phyloP scores from a whole-genome alignment of 2,113 vertebrate species.

The Rhinichthys klamathensis region DNA sequence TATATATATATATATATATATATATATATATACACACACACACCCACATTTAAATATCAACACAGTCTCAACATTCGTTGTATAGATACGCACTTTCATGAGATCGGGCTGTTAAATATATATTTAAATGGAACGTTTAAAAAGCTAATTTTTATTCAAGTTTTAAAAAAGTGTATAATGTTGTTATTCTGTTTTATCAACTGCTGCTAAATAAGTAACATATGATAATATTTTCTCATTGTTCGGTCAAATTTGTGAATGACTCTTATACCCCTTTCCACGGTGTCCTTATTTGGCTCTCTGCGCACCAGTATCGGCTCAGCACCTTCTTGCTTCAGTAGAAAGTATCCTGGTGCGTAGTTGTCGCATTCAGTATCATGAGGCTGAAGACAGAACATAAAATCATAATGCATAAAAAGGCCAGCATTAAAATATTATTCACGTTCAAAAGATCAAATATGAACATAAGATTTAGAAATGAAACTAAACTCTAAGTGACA shows the following conservation, averaged over 20 bases:
- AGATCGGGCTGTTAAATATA: too few relatives aligned
- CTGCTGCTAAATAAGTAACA: not conserved
- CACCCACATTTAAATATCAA: too few relatives aligned
- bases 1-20: too few relatives aligned
- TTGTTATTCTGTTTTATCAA: too few relatives aligned
- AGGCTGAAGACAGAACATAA: not conserved
- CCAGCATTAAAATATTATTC: not conserved
- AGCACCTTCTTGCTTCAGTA: constrained; percentile 64
- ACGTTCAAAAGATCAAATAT: not conserved
- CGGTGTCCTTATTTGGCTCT: constrained; percentile 47
- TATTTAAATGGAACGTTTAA: not conserved
- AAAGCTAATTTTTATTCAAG: not conserved
- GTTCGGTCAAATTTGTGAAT: not conserved
- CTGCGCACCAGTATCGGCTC: constrained; percentile 43
- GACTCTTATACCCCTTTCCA: constrained; percentile 54
- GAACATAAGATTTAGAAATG: not conserved
- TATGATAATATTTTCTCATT: not conserved
- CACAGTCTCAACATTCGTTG: too few relatives aligned
- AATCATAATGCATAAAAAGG: not conserved
- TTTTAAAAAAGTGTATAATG: not conserved
- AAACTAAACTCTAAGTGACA: not conserved
- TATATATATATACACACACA: too few relatives aligned
- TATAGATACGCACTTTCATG: too few relatives aligned
- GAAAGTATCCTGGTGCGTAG: constrained; percentile 47
- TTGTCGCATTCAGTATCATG: constrained; percentile 46